A percentile compares a stretch with the other conserved stretches of the same genome.
These are phyloP conservation scores for Achlya flavicornis DNA, from an alignment of 2,888 invertebrate genomes.

Conservation along the genomic window DNA sequence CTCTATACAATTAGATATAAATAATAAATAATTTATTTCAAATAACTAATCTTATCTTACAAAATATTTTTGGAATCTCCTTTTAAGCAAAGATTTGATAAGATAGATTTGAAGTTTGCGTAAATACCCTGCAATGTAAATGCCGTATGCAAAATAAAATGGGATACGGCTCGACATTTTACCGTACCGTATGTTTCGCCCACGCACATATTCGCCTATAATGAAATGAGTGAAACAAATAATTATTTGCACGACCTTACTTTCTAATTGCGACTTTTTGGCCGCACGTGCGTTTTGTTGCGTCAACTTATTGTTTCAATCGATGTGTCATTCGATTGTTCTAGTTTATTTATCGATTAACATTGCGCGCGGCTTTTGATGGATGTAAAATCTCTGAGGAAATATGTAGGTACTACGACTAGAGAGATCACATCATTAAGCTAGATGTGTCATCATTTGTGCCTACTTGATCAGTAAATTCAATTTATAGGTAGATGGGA, in stretches of 20 bases:
- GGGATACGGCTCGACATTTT: background rate
- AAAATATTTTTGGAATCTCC: no score
- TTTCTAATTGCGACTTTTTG: constrained; percentile 34
- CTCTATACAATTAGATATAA: no score
- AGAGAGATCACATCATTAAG: no score
- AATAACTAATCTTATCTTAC: no score
- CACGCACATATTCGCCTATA: constrained; percentile 2
- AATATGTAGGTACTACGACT: background rate
- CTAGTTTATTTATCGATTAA: constrained; percentile 10
- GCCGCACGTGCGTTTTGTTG: constrained; percentile 13
- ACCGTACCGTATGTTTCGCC: background rate
- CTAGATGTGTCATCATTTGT: no score
- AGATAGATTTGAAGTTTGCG: no score
- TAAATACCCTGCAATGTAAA: no score
- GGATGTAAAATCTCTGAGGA: background rate
- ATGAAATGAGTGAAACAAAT: constrained; percentile 18
- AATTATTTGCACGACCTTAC: constrained; percentile 34
- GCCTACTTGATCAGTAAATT: no score
- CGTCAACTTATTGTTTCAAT: constrained; percentile 8
- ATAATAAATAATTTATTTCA: no score
- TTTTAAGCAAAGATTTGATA: no score
- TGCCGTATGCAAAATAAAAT: no score
- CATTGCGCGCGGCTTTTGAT: background rate
- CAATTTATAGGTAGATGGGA: no score
- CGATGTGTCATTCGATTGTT: constrained; percentile 20